Conservation (phyloP, 2,113 vertebrate genomes). For the Addax nasomaculatus region DNA sequence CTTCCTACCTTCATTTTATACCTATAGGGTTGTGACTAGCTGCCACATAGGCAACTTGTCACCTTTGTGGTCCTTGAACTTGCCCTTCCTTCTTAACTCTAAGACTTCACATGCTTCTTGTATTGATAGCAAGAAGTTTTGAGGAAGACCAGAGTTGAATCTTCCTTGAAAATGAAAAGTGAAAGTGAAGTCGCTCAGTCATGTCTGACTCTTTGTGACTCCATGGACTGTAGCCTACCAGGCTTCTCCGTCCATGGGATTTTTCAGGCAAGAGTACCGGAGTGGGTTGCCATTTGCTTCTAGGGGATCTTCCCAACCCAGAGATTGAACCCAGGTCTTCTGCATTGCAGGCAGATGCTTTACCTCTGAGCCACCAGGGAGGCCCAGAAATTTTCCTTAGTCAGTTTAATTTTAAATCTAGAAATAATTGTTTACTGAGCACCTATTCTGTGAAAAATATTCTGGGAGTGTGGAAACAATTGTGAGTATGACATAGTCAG, state of each 20-base stretch:
- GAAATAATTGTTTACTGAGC: neutral
- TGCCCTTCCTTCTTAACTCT: neutral
- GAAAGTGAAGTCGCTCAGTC: neutral
- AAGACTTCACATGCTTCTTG: neutral
- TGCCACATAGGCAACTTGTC: neutral
- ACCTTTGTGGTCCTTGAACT: neutral
- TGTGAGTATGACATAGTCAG: neutral
- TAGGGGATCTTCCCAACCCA: neutral
- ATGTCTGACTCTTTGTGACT: neutral
- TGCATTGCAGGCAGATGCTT: neutral
- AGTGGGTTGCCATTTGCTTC: neutral
- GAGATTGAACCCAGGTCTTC: neutral
- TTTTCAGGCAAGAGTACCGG: neutral
- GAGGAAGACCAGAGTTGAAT: neutral
- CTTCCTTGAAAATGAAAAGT: neutral
- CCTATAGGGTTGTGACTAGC: neutral
- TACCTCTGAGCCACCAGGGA: neutral
- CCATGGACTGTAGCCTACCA: neutral
- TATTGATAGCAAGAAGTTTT: neutral
- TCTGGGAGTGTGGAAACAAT: neutral
- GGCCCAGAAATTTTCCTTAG: neutral
- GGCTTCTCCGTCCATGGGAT: neutral
- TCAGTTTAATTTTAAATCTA: neutral
- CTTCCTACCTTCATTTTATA: neutral
- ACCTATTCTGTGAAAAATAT: neutral